These are phyloP conservation scores for Theocolax elegans DNA, from an alignment of 1,140 invertebrate species.

Conservation along the genomic window DNA sequence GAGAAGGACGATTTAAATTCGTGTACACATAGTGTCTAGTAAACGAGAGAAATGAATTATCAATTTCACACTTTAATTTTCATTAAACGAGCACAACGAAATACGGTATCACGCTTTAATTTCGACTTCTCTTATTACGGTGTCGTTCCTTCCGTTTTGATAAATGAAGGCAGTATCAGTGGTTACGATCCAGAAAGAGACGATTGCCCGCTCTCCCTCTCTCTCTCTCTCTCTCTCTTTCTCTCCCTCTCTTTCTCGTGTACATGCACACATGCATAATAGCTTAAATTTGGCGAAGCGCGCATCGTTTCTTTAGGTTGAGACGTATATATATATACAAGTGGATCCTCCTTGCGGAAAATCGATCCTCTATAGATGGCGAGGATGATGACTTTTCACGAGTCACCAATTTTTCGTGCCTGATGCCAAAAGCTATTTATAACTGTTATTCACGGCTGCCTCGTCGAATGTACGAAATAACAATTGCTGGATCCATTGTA, in stretches of 20 bases:
- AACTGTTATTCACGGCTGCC: constrained; percentile 54
- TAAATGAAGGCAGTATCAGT: constrained; percentile 31
- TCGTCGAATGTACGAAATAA: constrained; percentile 39
- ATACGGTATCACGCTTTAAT: constrained; percentile 16
- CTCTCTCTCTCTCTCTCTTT: too few species aligned
- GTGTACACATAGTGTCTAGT: too few species aligned
- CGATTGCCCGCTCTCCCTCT: not conserved
- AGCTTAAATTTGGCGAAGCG: too few species aligned
- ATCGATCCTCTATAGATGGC: constrained; percentile 22
- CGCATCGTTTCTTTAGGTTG: too few species aligned
- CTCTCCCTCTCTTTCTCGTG: too few species aligned
- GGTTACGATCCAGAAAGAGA: not conserved
- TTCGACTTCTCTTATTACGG: constrained; percentile 21
- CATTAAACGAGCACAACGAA: constrained; percentile 14
- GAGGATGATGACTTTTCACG: constrained; percentile 27
- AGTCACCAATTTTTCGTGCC: constrained; percentile 36
- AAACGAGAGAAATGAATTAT: constrained; percentile 16
- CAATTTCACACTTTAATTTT: constrained; percentile 34
- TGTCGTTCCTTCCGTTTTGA: constrained; percentile 14
- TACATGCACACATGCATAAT: too few species aligned
- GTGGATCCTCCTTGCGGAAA: constrained; percentile 31
- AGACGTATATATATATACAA: too few species aligned
- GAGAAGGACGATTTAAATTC: constrained; percentile 12
- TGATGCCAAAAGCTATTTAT: constrained; percentile 47
- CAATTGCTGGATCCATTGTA: constrained; percentile 44